Conservation (phyloP, 2,113 vertebrate species). For the Anolis sagrei region DNA sequence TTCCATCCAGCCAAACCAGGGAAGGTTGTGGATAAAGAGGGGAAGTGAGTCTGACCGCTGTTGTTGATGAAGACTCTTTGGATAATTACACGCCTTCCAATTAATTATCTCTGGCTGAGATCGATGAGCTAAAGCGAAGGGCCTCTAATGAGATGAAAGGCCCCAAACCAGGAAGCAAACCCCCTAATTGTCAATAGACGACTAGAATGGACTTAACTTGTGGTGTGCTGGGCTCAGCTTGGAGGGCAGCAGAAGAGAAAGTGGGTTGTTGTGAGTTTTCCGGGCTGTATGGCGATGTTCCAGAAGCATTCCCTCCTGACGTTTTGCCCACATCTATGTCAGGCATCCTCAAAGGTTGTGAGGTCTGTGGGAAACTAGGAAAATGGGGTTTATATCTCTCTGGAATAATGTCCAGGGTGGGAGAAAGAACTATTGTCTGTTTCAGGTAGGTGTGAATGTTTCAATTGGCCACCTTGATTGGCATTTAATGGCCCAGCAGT, state of each 20-base stretch:
- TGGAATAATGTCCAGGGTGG: too few relatives aligned
- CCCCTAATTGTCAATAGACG: background rate
- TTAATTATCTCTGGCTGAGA: conserved; percentile 48
- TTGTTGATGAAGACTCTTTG: conserved; percentile 6
- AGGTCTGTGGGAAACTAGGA: too few relatives aligned
- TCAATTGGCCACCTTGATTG: too few relatives aligned
- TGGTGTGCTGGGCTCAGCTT: background rate
- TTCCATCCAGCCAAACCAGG: background rate
- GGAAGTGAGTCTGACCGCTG: background rate
- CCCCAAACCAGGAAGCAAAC: conserved; percentile 26
- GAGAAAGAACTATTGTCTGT: too few relatives aligned
- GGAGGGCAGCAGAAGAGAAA: background rate
- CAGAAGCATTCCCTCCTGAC: too few relatives aligned
- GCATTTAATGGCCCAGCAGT: too few relatives aligned
- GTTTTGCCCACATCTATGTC: too few relatives aligned
- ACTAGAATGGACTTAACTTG: background rate
- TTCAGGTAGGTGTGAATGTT: too few relatives aligned
- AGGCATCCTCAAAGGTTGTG: too few relatives aligned
- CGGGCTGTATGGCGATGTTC: too few relatives aligned
- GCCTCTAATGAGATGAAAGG: conserved; percentile 57
- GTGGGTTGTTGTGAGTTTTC: too few relatives aligned
- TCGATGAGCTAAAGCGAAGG: conserved; percentile 61
- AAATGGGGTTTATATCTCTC: too few relatives aligned
- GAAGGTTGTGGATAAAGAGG: background rate
- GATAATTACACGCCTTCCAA: conserved; percentile 31